A percentile compares a stretch with the other conserved stretches of the same genome.
Conservation (phyloP, 2,113 vertebrate genomes). For the Chauna torquata region DNA sequence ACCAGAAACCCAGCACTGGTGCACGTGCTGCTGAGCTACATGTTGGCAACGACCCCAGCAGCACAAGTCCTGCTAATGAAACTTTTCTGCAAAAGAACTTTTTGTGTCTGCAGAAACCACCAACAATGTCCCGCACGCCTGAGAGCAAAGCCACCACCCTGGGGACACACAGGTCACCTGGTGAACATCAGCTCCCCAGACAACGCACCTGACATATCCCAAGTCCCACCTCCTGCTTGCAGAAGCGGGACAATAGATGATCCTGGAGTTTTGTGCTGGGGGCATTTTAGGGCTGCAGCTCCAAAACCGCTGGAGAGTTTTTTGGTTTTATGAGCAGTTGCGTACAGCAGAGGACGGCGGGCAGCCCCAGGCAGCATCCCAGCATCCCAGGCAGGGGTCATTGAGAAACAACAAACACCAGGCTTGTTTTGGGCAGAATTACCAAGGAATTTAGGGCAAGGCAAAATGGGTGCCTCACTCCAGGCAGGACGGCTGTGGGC, state of each 20-base stretch:
- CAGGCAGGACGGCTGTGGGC: neutral
- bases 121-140: accelerated
- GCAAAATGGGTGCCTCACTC: neutral
- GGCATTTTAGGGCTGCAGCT: neutral
- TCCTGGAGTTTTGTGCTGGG: neutral
- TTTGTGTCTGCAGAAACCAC: neutral
- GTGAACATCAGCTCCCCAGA: neutral
- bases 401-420: neutral
- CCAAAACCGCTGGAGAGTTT: neutral
- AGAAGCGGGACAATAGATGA: neutral
- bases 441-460: neutral
- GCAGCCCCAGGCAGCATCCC: neutral
- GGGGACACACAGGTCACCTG: neutral
- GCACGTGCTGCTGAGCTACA: accelerated
- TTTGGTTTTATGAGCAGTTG: neutral
- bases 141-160: neutral
- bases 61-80: neutral
- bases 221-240: neutral
- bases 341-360: neutral
- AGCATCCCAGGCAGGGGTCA: neutral
- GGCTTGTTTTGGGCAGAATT: neutral
- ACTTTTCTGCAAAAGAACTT: neutral
- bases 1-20: neutral
- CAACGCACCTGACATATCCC: accelerated
- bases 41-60: neutral